phyloP scores from a whole-genome alignment of 2,888 invertebrate species.

The Masnerella sp. region DNA sequence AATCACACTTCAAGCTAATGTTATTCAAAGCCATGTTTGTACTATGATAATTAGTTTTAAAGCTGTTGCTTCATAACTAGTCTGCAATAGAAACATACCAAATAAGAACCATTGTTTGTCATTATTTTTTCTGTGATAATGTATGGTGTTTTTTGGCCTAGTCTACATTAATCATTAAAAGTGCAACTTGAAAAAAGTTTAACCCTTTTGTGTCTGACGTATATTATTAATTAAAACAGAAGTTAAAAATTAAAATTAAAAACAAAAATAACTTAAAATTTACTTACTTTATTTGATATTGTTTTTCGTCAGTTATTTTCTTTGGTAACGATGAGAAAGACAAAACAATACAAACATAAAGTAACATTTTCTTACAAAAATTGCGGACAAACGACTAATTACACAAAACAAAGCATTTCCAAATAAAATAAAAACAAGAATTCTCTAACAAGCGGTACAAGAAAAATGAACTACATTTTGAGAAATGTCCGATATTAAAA shows the following conservation, averaged over 20 bases:
- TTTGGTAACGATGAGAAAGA: background rate
- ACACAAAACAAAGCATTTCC: constrained; percentile 9
- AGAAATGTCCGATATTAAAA: constrained; percentile 19
- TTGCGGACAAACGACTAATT: constrained; percentile 1
- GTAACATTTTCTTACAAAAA: too few species aligned
- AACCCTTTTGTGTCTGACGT: constrained; percentile 53
- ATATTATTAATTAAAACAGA: background rate
- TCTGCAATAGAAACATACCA: constrained; percentile 54
- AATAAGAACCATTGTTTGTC: constrained; percentile 12
- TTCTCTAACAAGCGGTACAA: constrained; percentile 11
- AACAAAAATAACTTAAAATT: constrained; percentile 8
- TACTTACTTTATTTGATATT: constrained; percentile 34
- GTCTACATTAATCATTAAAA: constrained; percentile 8
- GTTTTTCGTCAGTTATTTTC: too few species aligned
- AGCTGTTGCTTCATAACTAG: constrained; percentile 44
- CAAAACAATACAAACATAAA: too few species aligned
- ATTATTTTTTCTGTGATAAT: too few species aligned
- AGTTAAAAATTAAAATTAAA: constrained; percentile 11
- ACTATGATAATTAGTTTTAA: constrained; percentile 37
- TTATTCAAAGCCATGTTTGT: constrained; percentile 42
- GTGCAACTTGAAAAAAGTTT: constrained; percentile 28
- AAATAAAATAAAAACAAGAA: constrained; percentile 2
- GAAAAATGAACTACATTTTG: constrained; percentile 24
- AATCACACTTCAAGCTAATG: constrained; percentile 43
- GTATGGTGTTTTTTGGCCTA: too few species aligned